Evolutionary conservation across 1,140 invertebrate species (phyloP), one percentile per base, ranked within the genome.

Genomic region (Zaprionus ornatus): DNA sequence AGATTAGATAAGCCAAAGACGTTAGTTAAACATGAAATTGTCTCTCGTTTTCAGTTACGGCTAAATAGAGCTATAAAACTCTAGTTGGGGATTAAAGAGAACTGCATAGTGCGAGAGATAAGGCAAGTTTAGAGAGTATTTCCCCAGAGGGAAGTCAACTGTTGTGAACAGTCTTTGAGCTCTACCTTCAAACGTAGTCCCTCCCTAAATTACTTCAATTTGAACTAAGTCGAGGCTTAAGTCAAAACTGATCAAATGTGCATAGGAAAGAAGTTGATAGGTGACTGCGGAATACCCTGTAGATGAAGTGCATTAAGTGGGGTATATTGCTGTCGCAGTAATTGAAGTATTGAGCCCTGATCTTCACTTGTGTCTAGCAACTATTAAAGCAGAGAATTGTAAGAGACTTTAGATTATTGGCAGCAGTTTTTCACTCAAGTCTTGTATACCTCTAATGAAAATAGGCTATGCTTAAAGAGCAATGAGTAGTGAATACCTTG

Each of bases 191-290:
- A 29, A 10, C 9, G 29, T 29, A 10, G 13, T 13, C 13, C 13
- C 37, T 5, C 37, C 37, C 37, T 4, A n/a, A 13, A 40, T 13
- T 40, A n/a, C 37, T 15, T 37, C 65, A 70, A 71, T 72, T 76
- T 76, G 66, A 56, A 48, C 23, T 76, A 72, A 76, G 56, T 45
- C 48, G 29, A 4, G 40, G 69, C 69, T 76, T 60, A 76, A 65
- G 45, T 76, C 62, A 61, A 76, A 72, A 76, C 60, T 72, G 55
- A 76, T 72, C 48, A 66, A 61, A 76, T 66, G 45, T 32, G 50
- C 32, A 66, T 10, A 65, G n/a, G 9, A 27, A 56, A 27, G 13
- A 17, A 55, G 63, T 45, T 57, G 23, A 2, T 9, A 15, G 13
- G 1, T n/a, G 15, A 12, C 6, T 12, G 0, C 0, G n/a, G 2